Conservation (phyloP, 2,888 invertebrate genomes). For the Cynaeus angustus region DNA sequence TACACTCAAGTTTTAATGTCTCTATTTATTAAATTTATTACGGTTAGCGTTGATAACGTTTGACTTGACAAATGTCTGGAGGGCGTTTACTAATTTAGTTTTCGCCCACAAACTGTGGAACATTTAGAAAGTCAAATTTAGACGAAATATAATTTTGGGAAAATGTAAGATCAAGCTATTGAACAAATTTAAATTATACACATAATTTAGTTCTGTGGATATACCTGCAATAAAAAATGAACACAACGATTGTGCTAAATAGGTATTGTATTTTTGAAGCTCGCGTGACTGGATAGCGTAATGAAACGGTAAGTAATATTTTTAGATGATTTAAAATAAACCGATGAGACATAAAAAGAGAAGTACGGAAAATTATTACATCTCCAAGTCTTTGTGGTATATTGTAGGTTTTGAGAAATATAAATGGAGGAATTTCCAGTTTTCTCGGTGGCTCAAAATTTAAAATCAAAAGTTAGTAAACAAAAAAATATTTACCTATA, state of each 20-base stretch:
- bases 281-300: too few species aligned
- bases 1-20: slow-evolving; percentile 27
- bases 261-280: too few species aligned
- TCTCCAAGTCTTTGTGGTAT: too few species aligned
- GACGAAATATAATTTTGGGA: neutral
- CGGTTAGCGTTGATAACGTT: slow-evolving; percentile 17
- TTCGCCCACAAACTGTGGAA: slow-evolving; percentile 15
- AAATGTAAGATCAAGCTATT: neutral
- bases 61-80: slow-evolving; percentile 36
- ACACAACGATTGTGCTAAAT: neutral
- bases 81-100: slow-evolving; percentile 31
- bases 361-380: too few species aligned
- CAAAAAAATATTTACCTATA: too few species aligned
- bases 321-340: too few species aligned
- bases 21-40: slow-evolving; percentile 20
- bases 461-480: too few species aligned
- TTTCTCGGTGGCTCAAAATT: too few species aligned
- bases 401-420: too few species aligned
- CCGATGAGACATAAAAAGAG: too few species aligned
- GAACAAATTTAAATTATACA: neutral
- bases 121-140: slow-evolving; percentile 4
- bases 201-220: neutral
- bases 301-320: too few species aligned
- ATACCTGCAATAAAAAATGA: neutral
- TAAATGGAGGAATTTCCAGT: too few species aligned